Base-by-base conservation (phyloP, 2,797 vertebrate genomes). In the Microhierax caerulescens region DNA sequence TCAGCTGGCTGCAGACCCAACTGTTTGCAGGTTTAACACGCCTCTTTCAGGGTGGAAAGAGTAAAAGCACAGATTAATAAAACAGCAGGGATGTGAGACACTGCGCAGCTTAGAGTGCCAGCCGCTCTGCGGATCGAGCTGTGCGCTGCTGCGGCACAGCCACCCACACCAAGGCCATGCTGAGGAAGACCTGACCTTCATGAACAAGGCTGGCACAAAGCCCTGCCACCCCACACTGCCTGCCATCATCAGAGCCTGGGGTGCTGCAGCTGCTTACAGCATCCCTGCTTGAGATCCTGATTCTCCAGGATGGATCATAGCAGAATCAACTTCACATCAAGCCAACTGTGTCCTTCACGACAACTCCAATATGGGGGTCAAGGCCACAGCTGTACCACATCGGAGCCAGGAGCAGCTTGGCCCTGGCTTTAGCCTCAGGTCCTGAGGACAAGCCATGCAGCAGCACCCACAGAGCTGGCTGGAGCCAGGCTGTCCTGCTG, bases 111-210 rank as follows among this genome's bases (percentile, higher is more conserved):
- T 11, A 11, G 7, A 9, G 36, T 24, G 28, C 61, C 77, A 88
- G 69, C 57, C 3, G 3, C 1, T 5, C 72, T 76, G 68, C 18
- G 0, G 72, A 68, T 43, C 24, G 4, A 34, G 59, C 57, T 11
- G 4, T 0, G 5, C 0, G 1, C 70, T 34, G 88, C 87, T 72
- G 69, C 9, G 0, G 80, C 65, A 50, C 30, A 72, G 88, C 83
- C 5, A 0, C 79, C 85, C 83, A 85, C 7, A 0, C 77, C 3
- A 0, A 47, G 34, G 63, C 80, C 0, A 0, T 10, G 32, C 78
- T 30, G 2, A 28, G n/a, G 37, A 57, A 59, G 57, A n/a, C 27
- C 47, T 67, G 72, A 48, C 68, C 75, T 70, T 76, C 73, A 57
- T 4, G 2, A 77, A 43, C n/a, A 61, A 48, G 75, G 56, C 50